Base-by-base conservation (phyloP, 2,888 invertebrate species). In the Teleogryllus oceanicus region DNA sequence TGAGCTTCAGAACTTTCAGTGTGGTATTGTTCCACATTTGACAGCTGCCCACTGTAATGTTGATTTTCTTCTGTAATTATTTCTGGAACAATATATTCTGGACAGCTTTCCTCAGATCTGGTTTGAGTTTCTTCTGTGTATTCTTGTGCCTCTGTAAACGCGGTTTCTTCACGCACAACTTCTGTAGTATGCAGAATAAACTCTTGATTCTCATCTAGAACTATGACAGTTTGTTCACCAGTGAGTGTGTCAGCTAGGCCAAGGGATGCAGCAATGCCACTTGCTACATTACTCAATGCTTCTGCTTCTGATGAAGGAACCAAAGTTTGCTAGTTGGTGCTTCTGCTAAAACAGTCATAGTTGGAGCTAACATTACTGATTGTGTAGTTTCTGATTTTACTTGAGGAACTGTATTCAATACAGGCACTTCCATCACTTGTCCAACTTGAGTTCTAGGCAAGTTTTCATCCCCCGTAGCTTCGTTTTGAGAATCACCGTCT, bases 201-300 rank as follows among this genome's bases (percentile, higher is more conserved):
- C 85, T 82, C 82, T 51, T 91, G 91, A 84, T 88, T 89, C 76
- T 92, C 90, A 83, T 92, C 91, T 81, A 91, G 87, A 24, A 91
- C 87, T 76, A 91, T 82, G 8, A 82, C 82, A 62, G 82, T 81
- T 77, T 81, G 82, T 49, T 82, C 81, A 18, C 78, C 78, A 81
- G 81, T 62, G 75, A 81, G 76, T 74, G 82, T 81, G 83, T 88
- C 88, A n/a, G 88, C 89, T 78, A 91, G 86, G 37, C 89, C 89
- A 12, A 91, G 85, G 80, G 90, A 90, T 0, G 91, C 88, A 0
- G 90, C 90, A 81, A 92, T 89, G 1, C 90, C 90, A 76, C 89
- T 88, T 0, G 90, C 89, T 0, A 91, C 90, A 82, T 89, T 89
- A 79, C 87, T 88, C 79, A 91, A 85, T 2, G 89, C 89, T 84